Evolutionary conservation across 1,140 invertebrate species (phyloP), one percentile per base, ranked within the genome.

Genomic region (Drosophila tropicalis): DNA sequence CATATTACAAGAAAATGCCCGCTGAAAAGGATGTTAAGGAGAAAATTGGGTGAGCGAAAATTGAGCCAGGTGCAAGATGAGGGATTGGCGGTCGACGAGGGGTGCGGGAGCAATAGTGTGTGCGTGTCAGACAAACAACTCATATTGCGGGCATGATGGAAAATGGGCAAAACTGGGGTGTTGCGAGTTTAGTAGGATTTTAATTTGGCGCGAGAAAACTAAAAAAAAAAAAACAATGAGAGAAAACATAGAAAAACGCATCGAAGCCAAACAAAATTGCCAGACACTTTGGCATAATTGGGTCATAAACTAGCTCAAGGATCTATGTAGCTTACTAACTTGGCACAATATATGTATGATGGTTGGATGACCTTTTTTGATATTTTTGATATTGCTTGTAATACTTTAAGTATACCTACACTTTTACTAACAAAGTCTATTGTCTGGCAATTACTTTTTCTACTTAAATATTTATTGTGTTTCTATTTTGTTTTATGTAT

Each of bases 271-370:
- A 51, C 17, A 51, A 51, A 82, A 89, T 79, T 84, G 80, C 65
- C 85, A 89, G 80, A 89, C 80, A 81, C 84, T 89, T 89, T 89
- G 84, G 84, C 84, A 89, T 83, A 89, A 89, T 89, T 89, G 84
- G 84, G 84, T 89, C 84, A 89, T 67, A 84, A 89, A 89, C 63
- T 89, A 90, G 85, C 75, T 73, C 84, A 89, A 89, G 84, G 84
- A 84, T 84, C 44, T 62, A 84, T 84, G 40, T 62, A 61, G 5
- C 7, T 29, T 9, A 66, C 51, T 40, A 25, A 32, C 56, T 56
- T 57, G 39, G 60, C 36, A 41, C 22, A 54, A 40, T 62, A 47
- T 44, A 71, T 70, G 67, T 44, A 71, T 70, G 67, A 67, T 47
- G 76, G 76, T 76, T 78, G 75, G 75, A 78, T 78, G 75, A 78